Conservation (phyloP, 2,888 invertebrate species). For the Zootermopsis nevadensis region DNA sequence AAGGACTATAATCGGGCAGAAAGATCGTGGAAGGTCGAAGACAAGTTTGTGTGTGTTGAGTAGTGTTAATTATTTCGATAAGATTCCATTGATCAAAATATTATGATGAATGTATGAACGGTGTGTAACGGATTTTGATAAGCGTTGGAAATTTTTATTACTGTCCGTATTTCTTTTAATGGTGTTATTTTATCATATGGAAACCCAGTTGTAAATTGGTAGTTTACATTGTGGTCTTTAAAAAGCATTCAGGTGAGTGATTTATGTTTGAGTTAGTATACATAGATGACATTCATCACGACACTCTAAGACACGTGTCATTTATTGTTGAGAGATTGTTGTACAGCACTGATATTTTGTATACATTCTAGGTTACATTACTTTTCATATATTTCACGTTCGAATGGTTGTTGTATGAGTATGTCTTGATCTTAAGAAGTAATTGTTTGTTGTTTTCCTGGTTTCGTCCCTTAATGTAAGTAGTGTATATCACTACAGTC, state of each 20-base stretch:
- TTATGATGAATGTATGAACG: neutral
- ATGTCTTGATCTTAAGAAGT: too few relatives aligned
- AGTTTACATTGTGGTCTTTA: neutral
- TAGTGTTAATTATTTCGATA: neutral
- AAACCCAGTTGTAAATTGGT: neutral
- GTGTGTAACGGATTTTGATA: neutral
- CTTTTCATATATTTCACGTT: too few relatives aligned
- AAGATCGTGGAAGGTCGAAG: neutral
- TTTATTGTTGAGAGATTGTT: too few relatives aligned
- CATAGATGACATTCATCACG: too few relatives aligned
- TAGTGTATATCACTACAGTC: too few relatives aligned
- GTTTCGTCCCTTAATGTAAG: too few relatives aligned
- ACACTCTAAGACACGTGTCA: too few relatives aligned
- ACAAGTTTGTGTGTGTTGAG: neutral
- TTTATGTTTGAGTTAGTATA: too few relatives aligned
- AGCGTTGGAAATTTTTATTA: neutral
- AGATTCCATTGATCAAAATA: neutral
- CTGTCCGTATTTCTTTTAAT: neutral
- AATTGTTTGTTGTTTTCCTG: too few relatives aligned
- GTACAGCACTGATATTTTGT: too few relatives aligned
- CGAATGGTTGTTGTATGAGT: too few relatives aligned
- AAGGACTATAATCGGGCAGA: neutral
- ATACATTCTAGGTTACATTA: too few relatives aligned
- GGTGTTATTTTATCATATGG: constrained; percentile 19
- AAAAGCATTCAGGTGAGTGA: constrained; percentile 12